A percentile compares a stretch with the other conserved stretches of the same genome.
phyloP scores from a whole-genome alignment of 2,113 vertebrate genomes.

The Promerops cafer region DNA sequence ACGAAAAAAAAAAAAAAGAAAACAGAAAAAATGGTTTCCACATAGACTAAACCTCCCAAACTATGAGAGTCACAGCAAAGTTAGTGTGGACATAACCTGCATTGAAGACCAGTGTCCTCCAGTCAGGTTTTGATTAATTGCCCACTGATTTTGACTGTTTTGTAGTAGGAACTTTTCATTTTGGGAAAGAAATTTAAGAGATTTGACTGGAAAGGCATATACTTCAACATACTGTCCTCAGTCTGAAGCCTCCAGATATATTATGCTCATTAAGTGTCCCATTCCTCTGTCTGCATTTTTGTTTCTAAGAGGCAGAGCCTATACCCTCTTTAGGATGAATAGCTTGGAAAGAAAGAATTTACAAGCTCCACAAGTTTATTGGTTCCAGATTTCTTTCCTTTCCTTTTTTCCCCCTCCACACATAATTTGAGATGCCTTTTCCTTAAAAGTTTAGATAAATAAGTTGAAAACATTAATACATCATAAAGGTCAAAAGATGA shows the following conservation, averaged over 20 bases:
- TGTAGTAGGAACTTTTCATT: not conserved
- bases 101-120: not conserved
- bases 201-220: slow-evolving; percentile 8
- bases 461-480: slow-evolving; percentile 38
- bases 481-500: slow-evolving; percentile 22
- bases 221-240: not conserved
- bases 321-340: slow-evolving; percentile 47
- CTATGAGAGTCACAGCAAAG: not conserved
- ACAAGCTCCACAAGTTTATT: slow-evolving; percentile 61
- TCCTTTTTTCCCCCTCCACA: not conserved
- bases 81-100: not conserved
- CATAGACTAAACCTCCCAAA: not conserved
- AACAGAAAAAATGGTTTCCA: not conserved
- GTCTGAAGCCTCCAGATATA: slow-evolving; percentile 29
- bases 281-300: slow-evolving; percentile 57
- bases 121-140: not conserved
- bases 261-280: slow-evolving; percentile 38
- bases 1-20: not conserved
- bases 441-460: slow-evolving; percentile 48
- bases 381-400: slow-evolving; percentile 57
- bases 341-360: slow-evolving; percentile 61
- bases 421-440: slow-evolving; percentile 47
- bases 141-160: not conserved
- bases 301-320: slow-evolving; percentile 30
- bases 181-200: not conserved